phyloP scores from a whole-genome alignment of 2,113 vertebrate species.

The Amazona guildingii region DNA sequence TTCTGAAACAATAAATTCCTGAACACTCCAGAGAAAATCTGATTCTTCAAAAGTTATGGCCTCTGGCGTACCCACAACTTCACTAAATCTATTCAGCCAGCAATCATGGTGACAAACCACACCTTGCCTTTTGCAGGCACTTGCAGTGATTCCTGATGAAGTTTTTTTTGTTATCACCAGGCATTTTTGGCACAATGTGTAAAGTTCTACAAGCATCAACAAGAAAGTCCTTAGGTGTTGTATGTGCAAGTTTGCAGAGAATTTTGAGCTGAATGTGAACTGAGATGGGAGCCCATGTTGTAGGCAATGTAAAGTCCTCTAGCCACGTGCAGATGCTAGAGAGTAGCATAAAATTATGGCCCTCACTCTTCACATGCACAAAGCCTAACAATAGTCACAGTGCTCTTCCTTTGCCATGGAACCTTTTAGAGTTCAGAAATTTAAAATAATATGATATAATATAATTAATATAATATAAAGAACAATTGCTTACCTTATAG shows the following conservation, averaged over 20 bases:
- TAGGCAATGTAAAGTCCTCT: fast-evolving
- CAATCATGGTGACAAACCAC: background rate
- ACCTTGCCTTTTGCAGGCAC: background rate
- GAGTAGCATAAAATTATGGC: background rate
- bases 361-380: background rate
- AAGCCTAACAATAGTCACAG: background rate
- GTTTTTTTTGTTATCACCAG: background rate
- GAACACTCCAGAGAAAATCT: background rate
- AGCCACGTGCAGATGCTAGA: background rate
- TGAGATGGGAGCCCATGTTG: background rate
- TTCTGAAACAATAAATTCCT: background rate
- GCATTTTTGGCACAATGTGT: background rate
- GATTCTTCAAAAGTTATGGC: background rate
- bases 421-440: background rate
- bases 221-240: background rate
- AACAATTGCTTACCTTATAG: background rate
- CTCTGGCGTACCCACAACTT: background rate
- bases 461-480: background rate
- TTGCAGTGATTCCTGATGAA: background rate
- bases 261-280: background rate
- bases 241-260: background rate
- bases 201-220: background rate
- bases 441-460: background rate
- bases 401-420: background rate
- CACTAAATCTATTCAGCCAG: background rate